Evolutionary conservation across 2,797 vertebrate genomes (phyloP), one percentile per base, ranked within the genome.

Genomic region (Phylloscopus collybita): DNA sequence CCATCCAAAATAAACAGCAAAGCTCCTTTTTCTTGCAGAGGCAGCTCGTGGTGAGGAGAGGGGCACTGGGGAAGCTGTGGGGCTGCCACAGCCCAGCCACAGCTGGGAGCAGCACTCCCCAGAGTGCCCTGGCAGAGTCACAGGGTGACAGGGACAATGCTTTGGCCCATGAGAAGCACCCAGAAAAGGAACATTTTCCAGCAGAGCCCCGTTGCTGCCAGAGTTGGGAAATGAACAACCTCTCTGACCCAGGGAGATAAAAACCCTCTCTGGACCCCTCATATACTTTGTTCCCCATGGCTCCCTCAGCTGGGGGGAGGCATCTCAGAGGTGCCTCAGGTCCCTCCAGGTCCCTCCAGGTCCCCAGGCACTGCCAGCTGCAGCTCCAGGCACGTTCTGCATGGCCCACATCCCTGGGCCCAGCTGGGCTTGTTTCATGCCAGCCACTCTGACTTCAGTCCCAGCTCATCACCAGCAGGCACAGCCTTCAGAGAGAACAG

Each of bases 251-350:
- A 49, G 29, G 19, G 30, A 56, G 22, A 15, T 9, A 13, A 17
- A 42, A 40, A 34, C 0, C 3, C 6, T 71, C 20, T 44, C 61
- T 38, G 29, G 56, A 70, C 5, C 9, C 32, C 10, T 65, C 9
- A 70, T 1, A 0, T 4, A 3, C 10, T 10, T 25, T 65, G 13
- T 10, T 6, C 7, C 8, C 7, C 30, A 51, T 25, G 4, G 0
- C 20, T 73, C 42, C 9, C 42, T 51, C n/a, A 17, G 18, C 27
- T n/a, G 27, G 5, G 5, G 21, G 23, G 10, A 79, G 12, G 22
- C 8, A 38, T 13, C 18, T 23, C 30, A 18, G n/a, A 45, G 5
- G 5, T 42, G 3, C 5, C 16, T 5, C 42, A 27, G 18, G 26
- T 13, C 10, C 53, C 19, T 4, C 16, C 40, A 57, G 16, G 5